Conservation (phyloP, 1,140 invertebrate species). For the Pogonomyrmex barbatus region DNA sequence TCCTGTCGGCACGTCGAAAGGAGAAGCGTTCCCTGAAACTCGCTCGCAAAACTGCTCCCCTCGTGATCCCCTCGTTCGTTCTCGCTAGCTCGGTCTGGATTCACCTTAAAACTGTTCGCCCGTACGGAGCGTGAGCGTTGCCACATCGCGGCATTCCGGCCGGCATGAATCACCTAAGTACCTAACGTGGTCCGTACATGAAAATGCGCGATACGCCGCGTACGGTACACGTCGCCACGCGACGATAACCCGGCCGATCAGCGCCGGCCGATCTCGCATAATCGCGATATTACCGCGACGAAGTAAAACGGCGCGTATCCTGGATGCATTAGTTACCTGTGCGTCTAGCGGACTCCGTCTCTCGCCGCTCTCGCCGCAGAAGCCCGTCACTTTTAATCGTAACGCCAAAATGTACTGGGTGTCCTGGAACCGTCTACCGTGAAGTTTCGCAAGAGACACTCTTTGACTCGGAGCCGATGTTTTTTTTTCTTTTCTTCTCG, state of each 20-base stretch:
- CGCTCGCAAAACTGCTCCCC: not conserved
- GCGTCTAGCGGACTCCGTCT: conserved; percentile 8
- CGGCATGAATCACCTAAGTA: conserved; percentile 79
- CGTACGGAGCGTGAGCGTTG: conserved; percentile 70
- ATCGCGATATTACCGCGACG: conserved; percentile 5
- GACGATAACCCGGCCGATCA: conserved; percentile 50
- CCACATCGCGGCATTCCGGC: conserved; percentile 81
- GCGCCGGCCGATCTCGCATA: conserved; percentile 2
- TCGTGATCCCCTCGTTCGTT: not conserved
- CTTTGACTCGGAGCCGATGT: not conserved
- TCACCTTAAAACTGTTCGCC: conserved; percentile 9
- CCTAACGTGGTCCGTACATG: conserved; percentile 76
- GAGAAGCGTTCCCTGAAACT: not conserved
- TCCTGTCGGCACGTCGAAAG: not conserved
- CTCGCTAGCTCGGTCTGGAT: not conserved
- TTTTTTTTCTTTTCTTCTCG: too few relatives aligned
- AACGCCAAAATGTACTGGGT: conserved; percentile 11
- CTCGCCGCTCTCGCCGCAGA: not conserved
- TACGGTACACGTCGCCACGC: conserved; percentile 44
- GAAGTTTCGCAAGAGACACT: not conserved
- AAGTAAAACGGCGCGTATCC: conserved; percentile 12
- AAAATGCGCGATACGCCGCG: conserved; percentile 63
- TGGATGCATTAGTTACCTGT: conserved; percentile 21
- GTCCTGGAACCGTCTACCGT: not conserved
- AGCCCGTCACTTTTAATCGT: conserved; percentile 24